Percentiles rank a stretch among this genome's conserved stretches.
Conservation (phyloP, 1,140 invertebrate genomes). For the Lerema accius region DNA sequence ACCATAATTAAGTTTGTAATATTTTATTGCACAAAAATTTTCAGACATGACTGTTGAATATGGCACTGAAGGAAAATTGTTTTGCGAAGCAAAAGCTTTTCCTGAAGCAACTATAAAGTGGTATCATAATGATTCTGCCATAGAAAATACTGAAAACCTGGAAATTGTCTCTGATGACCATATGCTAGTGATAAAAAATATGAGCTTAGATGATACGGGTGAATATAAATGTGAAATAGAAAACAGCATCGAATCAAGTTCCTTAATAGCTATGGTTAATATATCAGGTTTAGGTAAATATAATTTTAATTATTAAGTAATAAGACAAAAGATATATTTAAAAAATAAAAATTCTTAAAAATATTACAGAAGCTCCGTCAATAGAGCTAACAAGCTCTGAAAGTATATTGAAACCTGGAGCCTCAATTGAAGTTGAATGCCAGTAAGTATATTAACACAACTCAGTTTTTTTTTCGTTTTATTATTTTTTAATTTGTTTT, state of each 20-base stretch:
- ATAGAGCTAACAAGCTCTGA: constrained; percentile 44
- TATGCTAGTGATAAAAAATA: constrained; percentile 57
- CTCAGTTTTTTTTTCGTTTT: no score
- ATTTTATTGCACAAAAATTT: constrained; percentile 26
- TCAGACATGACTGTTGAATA: constrained; percentile 62
- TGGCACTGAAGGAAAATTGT: constrained; percentile 50
- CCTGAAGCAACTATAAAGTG: constrained; percentile 62
- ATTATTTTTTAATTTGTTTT: no score
- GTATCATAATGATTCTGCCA: constrained; percentile 58
- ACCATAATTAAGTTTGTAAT: no score
- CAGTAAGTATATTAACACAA: constrained; percentile 41
- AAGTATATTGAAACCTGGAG: constrained; percentile 47
- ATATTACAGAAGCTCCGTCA: constrained; percentile 54
- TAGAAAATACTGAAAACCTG: constrained; percentile 44
- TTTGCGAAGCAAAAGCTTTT: constrained; percentile 61
- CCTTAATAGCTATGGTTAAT: constrained; percentile 45
- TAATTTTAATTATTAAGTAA: constrained; percentile 2
- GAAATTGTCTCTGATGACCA: constrained; percentile 46
- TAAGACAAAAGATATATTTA: not conserved
- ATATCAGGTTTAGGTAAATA: constrained; percentile 62
- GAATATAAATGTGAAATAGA: constrained; percentile 57
- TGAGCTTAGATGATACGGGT: constrained; percentile 52
- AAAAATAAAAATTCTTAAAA: not conserved
- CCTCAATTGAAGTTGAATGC: constrained; percentile 52
- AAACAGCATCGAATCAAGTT: constrained; percentile 46